Evolutionary conservation across 2,113 vertebrate species (phyloP), one percentile per base, ranked within the genome.

Genomic region (Antigone vipio): DNA sequence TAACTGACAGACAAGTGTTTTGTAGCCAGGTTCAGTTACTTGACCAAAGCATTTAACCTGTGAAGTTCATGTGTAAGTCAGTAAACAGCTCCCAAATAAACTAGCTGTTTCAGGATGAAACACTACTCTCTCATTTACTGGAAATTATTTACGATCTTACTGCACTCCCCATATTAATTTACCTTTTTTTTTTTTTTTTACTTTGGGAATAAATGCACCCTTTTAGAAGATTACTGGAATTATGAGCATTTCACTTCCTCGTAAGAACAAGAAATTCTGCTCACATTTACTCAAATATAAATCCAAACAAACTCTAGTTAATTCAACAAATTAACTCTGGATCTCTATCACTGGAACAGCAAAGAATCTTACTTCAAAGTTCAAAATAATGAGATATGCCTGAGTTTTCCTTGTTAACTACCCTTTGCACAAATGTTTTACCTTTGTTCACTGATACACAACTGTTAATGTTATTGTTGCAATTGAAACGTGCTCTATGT

Each of bases 41-140:
- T 72, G 55, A 89, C 59, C 66, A 86, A 67, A 84, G 22, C n/a
- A n/a, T 53, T 73, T 53, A 92, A 87, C 72, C 47, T 2, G 0
- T 69, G 27, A 59, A 84, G 62, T n/a, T 80, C 23, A 71, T n/a
- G 45, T 75, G n/a, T 49, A 83, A 85, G 9, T 44, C 53, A 72
- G 35, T 20, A 53, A 79, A 19, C 40, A 45, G 78, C 55, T 93
- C 78, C 87, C 78, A 78, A 75, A 55, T 7, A 91, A 63, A 66
- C 23, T n/a, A 66, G 40, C 27, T 85, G 73, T 88, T 93, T 88
- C 94, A 91, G 58, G 79, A 88, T 93, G 79, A 95, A 83, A 66
- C 78, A 27, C 22, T 9, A 22, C 13, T 38, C 52, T 27, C 1
- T 7, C 53, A 44, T 34, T 83, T 89, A 92, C 81, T 73, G 66